phyloP scores from a whole-genome alignment of 2,797 vertebrate genomes.

The Chaetophractus vellerosus region DNA sequence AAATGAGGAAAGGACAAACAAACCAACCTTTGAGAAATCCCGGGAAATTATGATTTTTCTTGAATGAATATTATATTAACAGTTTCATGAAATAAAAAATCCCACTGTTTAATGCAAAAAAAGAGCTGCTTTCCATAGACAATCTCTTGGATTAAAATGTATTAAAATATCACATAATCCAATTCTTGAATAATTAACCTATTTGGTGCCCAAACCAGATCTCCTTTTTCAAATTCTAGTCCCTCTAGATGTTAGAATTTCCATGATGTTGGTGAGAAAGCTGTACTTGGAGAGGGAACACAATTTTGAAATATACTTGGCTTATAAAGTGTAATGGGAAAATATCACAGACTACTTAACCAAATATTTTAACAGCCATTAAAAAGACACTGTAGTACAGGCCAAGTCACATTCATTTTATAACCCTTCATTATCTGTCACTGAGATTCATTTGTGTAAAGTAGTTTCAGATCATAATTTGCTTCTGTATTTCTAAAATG shows the following conservation, averaged over 20 bases:
- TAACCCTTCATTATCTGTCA: conserved; percentile 45
- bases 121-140: conserved; percentile 27
- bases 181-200: conserved; percentile 51
- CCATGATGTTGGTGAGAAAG: neutral
- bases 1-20: neutral
- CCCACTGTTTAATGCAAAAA: neutral
- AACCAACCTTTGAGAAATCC: neutral
- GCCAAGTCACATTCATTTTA: neutral
- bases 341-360: conserved; percentile 55
- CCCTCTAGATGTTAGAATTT: conserved; percentile 50
- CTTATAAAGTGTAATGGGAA: conserved; percentile 40
- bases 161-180: conserved; percentile 48
- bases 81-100: conserved; percentile 54
- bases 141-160: neutral
- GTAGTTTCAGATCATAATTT: conserved; percentile 32
- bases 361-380: conserved; percentile 65
- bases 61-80: neutral
- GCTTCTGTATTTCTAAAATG: conserved; percentile 55
- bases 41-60: conserved; percentile 43
- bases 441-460: neutral
- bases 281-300: neutral
- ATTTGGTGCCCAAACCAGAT: conserved; percentile 28
- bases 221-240: conserved; percentile 51
- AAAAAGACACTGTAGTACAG: conserved; percentile 12
- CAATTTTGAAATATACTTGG: conserved; percentile 2